A percentile compares a stretch with the other conserved stretches of the same genome.
phyloP scores from a whole-genome alignment of 2,888 invertebrate species.

The Drepanosiphum platanoidis region DNA sequence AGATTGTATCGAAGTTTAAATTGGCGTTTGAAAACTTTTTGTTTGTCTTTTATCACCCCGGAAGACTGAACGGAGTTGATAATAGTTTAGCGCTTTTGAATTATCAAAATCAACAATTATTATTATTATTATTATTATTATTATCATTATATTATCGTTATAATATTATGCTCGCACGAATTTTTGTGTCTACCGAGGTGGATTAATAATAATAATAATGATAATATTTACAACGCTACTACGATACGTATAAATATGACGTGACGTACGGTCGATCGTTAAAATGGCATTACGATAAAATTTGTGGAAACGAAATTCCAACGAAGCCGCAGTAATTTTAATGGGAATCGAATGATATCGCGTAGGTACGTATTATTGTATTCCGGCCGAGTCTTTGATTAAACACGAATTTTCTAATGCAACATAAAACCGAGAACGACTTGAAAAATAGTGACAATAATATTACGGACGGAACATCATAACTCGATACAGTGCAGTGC shows the following conservation, averaged over 20 bases:
- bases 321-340: too few species aligned
- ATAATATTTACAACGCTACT: background rate
- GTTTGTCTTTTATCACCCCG: slow-evolving; percentile 22
- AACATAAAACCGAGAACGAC: too few species aligned
- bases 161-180: background rate
- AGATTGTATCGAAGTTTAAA: slow-evolving; percentile 12
- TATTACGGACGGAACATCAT: too few species aligned
- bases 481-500: too few species aligned
- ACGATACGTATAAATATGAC: background rate
- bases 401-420: too few species aligned
- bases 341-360: too few species aligned
- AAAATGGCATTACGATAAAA: background rate
- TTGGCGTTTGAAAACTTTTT: slow-evolving; percentile 44
- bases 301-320: background rate
- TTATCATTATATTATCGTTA: background rate
- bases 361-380: too few species aligned
- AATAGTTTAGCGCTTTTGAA: slow-evolving; percentile 10
- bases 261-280: background rate
- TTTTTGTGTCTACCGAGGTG: background rate
- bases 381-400: too few species aligned
- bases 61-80: slow-evolving; percentile 17
- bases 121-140: too few species aligned
- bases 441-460: too few species aligned
- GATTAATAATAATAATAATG: background rate
- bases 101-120: slow-evolving; percentile 27